Conservation (phyloP, 2,113 vertebrate species). For the Willisornis vidua region DNA sequence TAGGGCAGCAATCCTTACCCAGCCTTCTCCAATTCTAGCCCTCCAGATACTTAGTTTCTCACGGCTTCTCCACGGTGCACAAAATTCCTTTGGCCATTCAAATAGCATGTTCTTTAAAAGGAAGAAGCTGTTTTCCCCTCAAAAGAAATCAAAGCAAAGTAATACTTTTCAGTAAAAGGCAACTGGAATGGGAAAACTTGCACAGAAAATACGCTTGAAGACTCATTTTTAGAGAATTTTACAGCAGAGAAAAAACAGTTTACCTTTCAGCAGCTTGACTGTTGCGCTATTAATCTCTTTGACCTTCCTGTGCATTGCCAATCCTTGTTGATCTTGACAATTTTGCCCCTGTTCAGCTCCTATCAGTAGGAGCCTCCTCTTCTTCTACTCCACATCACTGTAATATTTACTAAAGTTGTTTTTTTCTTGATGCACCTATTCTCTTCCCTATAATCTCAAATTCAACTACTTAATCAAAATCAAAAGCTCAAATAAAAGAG, state of each 20-base stretch:
- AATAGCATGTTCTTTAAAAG: neutral
- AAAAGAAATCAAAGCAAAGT: neutral
- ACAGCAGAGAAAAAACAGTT: neutral
- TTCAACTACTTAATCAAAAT: neutral
- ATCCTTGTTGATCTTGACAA: neutral
- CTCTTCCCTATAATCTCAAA: neutral
- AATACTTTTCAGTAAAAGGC: neutral
- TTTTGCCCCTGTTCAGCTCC: neutral
- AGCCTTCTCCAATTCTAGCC: neutral
- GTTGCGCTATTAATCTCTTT: neutral
- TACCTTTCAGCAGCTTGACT: neutral
- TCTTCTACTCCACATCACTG: neutral
- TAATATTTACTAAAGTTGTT: neutral
- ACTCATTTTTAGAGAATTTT: neutral
- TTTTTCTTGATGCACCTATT: neutral
- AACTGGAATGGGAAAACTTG: neutral
- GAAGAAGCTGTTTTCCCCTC: neutral
- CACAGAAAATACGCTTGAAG: neutral
- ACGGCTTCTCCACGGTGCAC: neutral
- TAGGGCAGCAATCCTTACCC: fast-evolving
- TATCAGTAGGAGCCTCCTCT: neutral
- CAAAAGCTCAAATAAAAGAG: neutral
- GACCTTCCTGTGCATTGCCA: neutral
- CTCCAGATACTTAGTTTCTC: neutral
- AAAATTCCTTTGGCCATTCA: neutral